phyloP scores from a whole-genome alignment of 2,888 invertebrate genomes.

The Marasmarcha lunaedactyla region DNA sequence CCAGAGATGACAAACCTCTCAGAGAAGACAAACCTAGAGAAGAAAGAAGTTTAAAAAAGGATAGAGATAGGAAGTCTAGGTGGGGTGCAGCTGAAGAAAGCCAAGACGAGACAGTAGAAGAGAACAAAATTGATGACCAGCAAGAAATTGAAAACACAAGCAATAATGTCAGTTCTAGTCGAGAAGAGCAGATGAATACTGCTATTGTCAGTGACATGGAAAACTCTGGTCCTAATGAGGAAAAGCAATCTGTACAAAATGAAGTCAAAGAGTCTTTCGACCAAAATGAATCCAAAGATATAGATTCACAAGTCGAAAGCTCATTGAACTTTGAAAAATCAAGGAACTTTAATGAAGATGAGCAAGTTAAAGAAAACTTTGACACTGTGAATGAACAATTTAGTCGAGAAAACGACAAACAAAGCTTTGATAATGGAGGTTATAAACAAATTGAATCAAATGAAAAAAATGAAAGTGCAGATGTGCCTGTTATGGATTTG shows the following conservation, averaged over 20 bases:
- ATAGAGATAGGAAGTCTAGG: slow-evolving; percentile 49
- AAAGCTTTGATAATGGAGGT: slow-evolving; percentile 1
- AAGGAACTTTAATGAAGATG: background rate
- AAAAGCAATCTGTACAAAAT: slow-evolving; percentile 13
- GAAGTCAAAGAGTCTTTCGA: background rate
- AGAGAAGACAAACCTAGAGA: slow-evolving; percentile 4
- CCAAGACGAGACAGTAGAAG: slow-evolving; percentile 8
- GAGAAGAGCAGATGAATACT: too few relatives aligned
- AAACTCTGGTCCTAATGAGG: slow-evolving; percentile 16
- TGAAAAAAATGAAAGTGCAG: background rate
- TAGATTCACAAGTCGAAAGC: slow-evolving; percentile 1
- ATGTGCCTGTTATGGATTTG: slow-evolving; percentile 15
- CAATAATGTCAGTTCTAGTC: slow-evolving; percentile 1
- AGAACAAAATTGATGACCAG: slow-evolving; percentile 3
- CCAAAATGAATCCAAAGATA: background rate
- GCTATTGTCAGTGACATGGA: background rate
- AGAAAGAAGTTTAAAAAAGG: slow-evolving; percentile 21
- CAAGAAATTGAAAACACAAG: slow-evolving; percentile 5
- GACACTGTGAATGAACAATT: background rate
- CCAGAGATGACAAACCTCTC: slow-evolving; percentile 4
- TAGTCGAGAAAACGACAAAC: background rate
- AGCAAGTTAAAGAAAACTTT: background rate
- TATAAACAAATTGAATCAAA: slow-evolving; percentile 5
- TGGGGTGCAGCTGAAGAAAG: slow-evolving; percentile 52
- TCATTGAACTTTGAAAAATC: background rate